phyloP scores from a whole-genome alignment of 2,113 vertebrate species.

The Salvelinus sp. region DNA sequence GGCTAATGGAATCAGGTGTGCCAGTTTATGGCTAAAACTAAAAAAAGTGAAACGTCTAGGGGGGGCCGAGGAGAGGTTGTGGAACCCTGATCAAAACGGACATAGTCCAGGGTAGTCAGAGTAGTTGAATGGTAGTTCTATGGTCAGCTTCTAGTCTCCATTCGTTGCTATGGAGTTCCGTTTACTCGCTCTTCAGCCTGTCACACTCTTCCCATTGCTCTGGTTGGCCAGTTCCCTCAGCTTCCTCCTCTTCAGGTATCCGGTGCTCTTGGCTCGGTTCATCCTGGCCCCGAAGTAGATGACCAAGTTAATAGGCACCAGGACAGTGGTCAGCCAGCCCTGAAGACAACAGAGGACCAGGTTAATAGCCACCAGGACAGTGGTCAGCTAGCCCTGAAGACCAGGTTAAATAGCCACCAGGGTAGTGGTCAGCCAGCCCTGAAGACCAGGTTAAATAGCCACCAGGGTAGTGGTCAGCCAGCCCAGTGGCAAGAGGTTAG shows the following conservation, averaged over 20 bases:
- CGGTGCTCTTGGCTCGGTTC: constrained; percentile 76
- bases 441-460: neutral
- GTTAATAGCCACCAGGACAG: neutral
- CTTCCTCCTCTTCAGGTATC: constrained; percentile 79
- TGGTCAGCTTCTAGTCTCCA: constrained; percentile 5
- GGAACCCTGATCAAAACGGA: too few species aligned
- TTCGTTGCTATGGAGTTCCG: too few species aligned
- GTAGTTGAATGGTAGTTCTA: too few species aligned
- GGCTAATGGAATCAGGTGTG: too few species aligned
- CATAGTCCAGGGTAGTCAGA: too few species aligned
- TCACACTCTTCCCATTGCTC: constrained; percentile 17
- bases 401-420: constrained; percentile 67
- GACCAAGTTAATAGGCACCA: constrained; percentile 68
- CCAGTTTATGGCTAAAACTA: too few species aligned
- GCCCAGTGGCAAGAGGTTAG: too few species aligned
- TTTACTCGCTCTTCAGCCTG: constrained; percentile 66
- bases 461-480: neutral
- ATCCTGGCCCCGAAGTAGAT: constrained; percentile 62
- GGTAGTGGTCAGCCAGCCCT: constrained; percentile 78
- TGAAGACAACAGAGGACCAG: constrained; percentile 31
- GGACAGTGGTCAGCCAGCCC: constrained; percentile 75
- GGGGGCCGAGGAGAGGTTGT: too few species aligned
- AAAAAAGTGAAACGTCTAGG: too few species aligned
- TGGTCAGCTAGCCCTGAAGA: constrained; percentile 10
- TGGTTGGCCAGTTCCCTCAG: constrained; percentile 66